Percentiles rank a stretch among this genome's conserved stretches.
Evolutionary conservation across 2,113 vertebrate species (phyloP).

Genomic region (Egretta garzetta): DNA sequence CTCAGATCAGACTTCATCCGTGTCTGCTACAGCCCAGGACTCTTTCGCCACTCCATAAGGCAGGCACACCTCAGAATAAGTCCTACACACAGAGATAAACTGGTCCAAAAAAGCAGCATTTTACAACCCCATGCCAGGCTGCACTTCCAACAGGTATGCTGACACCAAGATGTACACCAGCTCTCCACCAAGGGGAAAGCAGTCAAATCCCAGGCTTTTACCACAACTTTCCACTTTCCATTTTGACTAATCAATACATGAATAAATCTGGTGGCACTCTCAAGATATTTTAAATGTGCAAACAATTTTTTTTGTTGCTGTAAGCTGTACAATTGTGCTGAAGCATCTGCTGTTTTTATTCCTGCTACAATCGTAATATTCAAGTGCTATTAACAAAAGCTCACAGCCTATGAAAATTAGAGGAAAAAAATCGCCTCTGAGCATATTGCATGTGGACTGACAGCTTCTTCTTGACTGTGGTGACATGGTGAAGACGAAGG

Average conservation of each 20-base stretch:
- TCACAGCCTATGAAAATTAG: slow-evolving; percentile 20
- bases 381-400: slow-evolving; percentile 60
- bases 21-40: not conserved
- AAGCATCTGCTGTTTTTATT: slow-evolving; percentile 37
- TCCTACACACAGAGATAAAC: too few species aligned
- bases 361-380: slow-evolving; percentile 50
- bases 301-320: not conserved
- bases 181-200: not conserved
- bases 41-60: not conserved
- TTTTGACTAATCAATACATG: not conserved
- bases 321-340: not conserved
- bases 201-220: not conserved
- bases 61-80: not conserved
- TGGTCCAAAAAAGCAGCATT: not conserved
- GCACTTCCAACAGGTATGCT: fast-evolving
- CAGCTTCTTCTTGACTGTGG: slow-evolving; percentile 52
- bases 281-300: not conserved
- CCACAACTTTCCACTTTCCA: not conserved
- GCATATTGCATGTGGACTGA: slow-evolving; percentile 9
- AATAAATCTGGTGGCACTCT: not conserved
- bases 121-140: fast-evolving
- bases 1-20: not conserved
- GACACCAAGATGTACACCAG: fast-evolving
- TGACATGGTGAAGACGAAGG: slow-evolving; percentile 50
- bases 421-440: slow-evolving; percentile 52